Percentiles rank a stretch among this genome's conserved stretches.
Evolutionary conservation across 1,140 invertebrate genomes (phyloP).

Genomic region (Drosophila lacertosa): DNA sequence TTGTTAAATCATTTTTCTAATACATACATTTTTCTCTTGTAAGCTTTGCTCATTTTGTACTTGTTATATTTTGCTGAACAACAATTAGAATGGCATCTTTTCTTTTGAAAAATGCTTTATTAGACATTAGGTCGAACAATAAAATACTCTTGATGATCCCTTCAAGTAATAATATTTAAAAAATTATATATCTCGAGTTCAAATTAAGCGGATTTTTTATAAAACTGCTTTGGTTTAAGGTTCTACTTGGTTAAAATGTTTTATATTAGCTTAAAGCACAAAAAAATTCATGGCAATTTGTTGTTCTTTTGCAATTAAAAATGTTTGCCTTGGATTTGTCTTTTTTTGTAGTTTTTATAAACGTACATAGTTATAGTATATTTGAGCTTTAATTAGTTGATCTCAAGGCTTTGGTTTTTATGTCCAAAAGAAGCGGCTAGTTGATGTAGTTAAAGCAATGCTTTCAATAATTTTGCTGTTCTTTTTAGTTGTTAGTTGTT

Average conservation of each 20-base stretch:
- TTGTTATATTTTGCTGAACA: constrained; percentile 19
- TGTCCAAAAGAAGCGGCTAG: neutral
- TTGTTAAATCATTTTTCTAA: constrained; percentile 73
- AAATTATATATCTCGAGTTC: too few relatives aligned
- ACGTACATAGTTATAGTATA: too few relatives aligned
- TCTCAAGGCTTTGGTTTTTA: neutral
- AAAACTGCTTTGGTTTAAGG: too few relatives aligned
- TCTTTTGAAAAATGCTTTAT: constrained; percentile 44
- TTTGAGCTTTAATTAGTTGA: neutral
- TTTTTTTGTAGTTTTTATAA: too few relatives aligned
- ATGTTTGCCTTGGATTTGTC: too few relatives aligned
- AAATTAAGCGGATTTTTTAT: too few relatives aligned
- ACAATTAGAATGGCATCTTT: constrained; percentile 72
- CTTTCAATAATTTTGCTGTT: constrained; percentile 3
- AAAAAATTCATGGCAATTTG: too few relatives aligned
- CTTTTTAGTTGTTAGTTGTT: constrained; percentile 16
- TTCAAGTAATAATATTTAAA: too few relatives aligned
- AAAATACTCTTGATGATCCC: neutral
- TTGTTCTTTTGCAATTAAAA: too few relatives aligned
- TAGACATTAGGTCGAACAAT: constrained; percentile 7
- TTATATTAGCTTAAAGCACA: neutral
- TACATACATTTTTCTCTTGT: constrained; percentile 47
- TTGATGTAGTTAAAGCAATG: constrained; percentile 7
- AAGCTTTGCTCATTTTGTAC: constrained; percentile 28
- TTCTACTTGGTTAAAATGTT: too few relatives aligned